Conservation (phyloP, 2,888 invertebrate species). For the Caenorhabditis afra region DNA sequence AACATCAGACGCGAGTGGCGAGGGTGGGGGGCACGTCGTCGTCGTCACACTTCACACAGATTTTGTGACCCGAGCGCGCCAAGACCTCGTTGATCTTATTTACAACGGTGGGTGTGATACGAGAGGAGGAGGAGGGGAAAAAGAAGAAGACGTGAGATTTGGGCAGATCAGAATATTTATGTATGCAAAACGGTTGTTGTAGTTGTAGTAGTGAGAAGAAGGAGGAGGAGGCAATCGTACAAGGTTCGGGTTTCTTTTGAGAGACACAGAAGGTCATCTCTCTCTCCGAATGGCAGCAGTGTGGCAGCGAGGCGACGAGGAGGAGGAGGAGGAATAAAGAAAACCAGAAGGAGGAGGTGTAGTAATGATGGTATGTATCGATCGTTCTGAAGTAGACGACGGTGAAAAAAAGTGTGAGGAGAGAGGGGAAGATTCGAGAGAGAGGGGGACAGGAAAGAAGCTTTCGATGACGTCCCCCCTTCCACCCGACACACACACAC, state of each 20-base stretch:
- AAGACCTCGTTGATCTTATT: too few relatives aligned
- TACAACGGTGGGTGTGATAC: too few relatives aligned
- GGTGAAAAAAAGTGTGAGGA: constrained; percentile 1
- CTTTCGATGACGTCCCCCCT: background rate
- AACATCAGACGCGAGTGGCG: too few relatives aligned
- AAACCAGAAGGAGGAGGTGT: constrained; percentile 7
- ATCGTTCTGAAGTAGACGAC: background rate
- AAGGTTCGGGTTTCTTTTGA: background rate
- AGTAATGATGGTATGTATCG: constrained; percentile 15
- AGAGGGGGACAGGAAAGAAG: constrained; percentile 22
- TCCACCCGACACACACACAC: too few relatives aligned
- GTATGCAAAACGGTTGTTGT: background rate
- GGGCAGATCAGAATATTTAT: too few relatives aligned
- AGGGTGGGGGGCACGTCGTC: too few relatives aligned
- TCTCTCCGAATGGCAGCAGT: background rate
- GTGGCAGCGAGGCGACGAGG: too few relatives aligned
- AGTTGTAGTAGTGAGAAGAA: background rate
- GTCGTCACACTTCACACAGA: too few relatives aligned
- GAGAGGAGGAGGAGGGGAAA: too few relatives aligned
- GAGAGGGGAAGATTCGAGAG: constrained; percentile 2
- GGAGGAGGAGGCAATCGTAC: background rate
- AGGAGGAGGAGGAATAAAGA: constrained; percentile 6
- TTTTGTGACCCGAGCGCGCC: too few relatives aligned
- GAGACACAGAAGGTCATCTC: constrained; percentile 6
- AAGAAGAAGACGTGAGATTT: too few relatives aligned